A percentile compares a stretch with the other conserved stretches of the same genome.
Conservation (phyloP, 1,140 invertebrate species). For the Ceratina australensis region DNA sequence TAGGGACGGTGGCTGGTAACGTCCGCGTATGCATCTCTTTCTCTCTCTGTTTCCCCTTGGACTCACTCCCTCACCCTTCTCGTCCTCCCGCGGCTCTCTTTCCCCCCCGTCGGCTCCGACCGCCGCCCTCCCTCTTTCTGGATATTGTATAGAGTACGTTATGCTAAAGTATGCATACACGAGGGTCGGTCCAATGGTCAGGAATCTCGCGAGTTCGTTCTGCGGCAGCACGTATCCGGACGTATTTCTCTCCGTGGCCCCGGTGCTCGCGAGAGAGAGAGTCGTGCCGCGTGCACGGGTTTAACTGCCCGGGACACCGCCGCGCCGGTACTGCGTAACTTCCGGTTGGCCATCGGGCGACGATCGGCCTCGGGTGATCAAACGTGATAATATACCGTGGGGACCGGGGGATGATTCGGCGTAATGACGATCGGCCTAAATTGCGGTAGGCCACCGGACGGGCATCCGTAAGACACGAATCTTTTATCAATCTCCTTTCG, state of each 20-base stretch:
- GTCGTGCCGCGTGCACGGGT: conserved; percentile 26
- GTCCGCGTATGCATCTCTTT: conserved; percentile 16
- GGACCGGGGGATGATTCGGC: conserved; percentile 49
- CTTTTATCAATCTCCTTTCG: conserved; percentile 16
- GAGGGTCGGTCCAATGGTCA: conserved; percentile 67
- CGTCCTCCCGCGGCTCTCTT: conserved; percentile 4
- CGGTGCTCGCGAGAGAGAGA: conserved; percentile 15
- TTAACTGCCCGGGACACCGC: conserved; percentile 10
- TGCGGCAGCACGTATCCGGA: conserved; percentile 62
- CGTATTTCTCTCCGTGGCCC: conserved; percentile 34
- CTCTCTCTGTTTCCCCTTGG: conserved; percentile 39
- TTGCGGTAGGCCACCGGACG: conserved; percentile 57
- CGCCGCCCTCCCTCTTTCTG: conserved; percentile 59
- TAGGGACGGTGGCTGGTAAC: conserved; percentile 4
- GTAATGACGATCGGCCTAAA: conserved; percentile 62
- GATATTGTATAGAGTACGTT: conserved; percentile 69
- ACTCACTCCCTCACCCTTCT: not conserved
- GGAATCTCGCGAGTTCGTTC: conserved; percentile 63
- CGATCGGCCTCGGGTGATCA: too few relatives aligned
- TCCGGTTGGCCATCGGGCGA: too few relatives aligned
- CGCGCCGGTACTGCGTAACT: conserved; percentile 47
- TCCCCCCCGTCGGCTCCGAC: not conserved
- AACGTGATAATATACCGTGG: conserved; percentile 5
- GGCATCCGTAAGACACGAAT: conserved; percentile 40
- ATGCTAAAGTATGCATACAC: conserved; percentile 71